phyloP scores from a whole-genome alignment of 23 tunicate species.

The Corella eumyota region DNA sequence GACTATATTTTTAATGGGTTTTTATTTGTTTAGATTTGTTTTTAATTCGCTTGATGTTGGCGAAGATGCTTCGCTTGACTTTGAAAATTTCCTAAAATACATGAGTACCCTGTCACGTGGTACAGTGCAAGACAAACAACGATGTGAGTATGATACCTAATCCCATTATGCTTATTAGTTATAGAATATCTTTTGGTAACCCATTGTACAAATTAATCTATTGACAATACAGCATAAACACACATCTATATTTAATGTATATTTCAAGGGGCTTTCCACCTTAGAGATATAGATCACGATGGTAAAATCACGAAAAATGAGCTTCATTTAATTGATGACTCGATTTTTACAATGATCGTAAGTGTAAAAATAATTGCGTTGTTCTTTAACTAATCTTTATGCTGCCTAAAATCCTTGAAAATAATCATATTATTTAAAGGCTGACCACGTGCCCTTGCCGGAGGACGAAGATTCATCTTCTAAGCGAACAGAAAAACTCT shows the following conservation, averaged over 20 bases:
- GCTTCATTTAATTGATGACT: conserved; percentile 18
- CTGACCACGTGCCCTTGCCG: conserved; percentile 36
- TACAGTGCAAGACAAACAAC: conserved; percentile 27
- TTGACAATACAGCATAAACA: too few relatives aligned
- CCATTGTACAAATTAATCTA: too few relatives aligned
- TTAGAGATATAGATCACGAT: conserved; percentile 26
- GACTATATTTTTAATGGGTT: too few relatives aligned
- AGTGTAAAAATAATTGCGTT: background rate
- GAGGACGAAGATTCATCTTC: conserved; percentile 34
- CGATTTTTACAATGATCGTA: conserved; percentile 46
- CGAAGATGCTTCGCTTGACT: conserved; percentile 27
- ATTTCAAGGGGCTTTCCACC: conserved; percentile 40
- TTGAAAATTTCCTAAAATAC: conserved; percentile 29
- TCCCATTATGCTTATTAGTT: too few relatives aligned
- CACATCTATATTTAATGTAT: background rate
- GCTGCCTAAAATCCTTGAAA: background rate
- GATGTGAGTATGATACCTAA: conserved; percentile 11
- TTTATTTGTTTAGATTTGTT: too few relatives aligned
- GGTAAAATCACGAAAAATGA: conserved; percentile 29
- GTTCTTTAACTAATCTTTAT: too few relatives aligned
- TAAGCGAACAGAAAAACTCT: conserved; percentile 35
- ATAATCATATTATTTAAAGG: conserved; percentile 8
- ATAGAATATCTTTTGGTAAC: too few relatives aligned
- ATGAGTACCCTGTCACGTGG: conserved; percentile 28
- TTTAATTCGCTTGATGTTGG: conserved; percentile 25